Base-by-base conservation (phyloP, 2,888 invertebrate species). In the Ferrisia virgata region DNA sequence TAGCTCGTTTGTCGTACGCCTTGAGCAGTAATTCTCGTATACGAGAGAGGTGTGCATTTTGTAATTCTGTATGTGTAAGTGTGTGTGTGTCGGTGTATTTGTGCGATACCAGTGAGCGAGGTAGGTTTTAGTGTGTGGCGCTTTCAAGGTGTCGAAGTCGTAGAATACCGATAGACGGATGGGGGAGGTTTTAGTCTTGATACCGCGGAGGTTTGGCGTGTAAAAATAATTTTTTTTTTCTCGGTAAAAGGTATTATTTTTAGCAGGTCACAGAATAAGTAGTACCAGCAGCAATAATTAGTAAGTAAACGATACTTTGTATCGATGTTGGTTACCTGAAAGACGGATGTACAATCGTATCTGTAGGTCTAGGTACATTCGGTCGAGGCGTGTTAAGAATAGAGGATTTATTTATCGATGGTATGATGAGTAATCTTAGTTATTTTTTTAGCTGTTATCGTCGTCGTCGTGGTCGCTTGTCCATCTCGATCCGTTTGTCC, bases 141-240 rank as follows among this genome's bases (percentile, higher is more conserved):
- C 64, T 64, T 64, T 64, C 64, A 64, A 64, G 64, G 64, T 64
- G 28, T 64, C 64, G 11, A 15, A 28, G 64, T 64, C n/a, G 47
- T n/a, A 47, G 8, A 11, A 53, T 22, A n/a, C n/a, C n/a, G 22
- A 53, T 53, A 47, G 13, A n/a, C 6, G 22, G 53, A 53, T 53
- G 9, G 58, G 9, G 58, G 58, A 58, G 58, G 58, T 9, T 64
- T 64, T 64, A 0, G 64, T 64, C 64, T 15, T 43, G 13, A 13
- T 43, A 1, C 28, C 28, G 64, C 28, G 15, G 13, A 9, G 4
- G 22, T 5, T 58, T 64, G 28, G 11, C 28, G 64, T 64, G 28
- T 64, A 64, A 64, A 64, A 64, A 64, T 64, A 64, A 64, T 31
- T 64, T 64, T 64, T n/a, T n/a, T 39, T 43, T 64, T 64, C 64